Evolutionary conservation across 1,140 invertebrate species (phyloP).

Genomic region (Magallana angulata): DNA sequence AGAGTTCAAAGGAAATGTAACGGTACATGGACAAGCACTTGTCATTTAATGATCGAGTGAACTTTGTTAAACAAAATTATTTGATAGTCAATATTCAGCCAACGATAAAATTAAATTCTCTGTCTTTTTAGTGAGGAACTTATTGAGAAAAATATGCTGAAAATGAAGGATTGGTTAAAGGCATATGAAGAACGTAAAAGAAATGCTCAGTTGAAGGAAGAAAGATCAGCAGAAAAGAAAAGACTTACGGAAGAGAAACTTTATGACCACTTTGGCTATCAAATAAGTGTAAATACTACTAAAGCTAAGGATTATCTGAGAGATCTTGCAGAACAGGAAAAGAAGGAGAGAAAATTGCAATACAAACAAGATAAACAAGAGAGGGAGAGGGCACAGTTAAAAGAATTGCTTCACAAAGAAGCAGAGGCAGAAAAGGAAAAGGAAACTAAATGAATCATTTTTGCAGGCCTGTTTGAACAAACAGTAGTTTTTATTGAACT

Average conservation of each 20-base stretch:
- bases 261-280: conserved; percentile 10
- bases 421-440: background rate
- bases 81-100: no score
- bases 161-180: conserved; percentile 24
- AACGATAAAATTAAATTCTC: background rate
- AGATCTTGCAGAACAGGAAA: background rate
- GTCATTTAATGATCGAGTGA: no score
- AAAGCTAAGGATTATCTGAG: background rate
- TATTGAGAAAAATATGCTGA: conserved; percentile 5
- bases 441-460: background rate
- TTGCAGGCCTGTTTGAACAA: no score
- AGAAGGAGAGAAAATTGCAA: conserved; percentile 7
- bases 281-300: background rate
- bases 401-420: background rate
- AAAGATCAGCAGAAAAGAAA: background rate
- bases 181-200: conserved; percentile 6
- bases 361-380: background rate
- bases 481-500: no score
- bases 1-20: no score
- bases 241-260: background rate
- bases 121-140: background rate
- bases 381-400: background rate
- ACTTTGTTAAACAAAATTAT: no score
- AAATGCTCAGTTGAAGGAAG: background rate
- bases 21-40: no score